phyloP scores from a whole-genome alignment of 2,888 invertebrate species.

The Campoplex capitator region DNA sequence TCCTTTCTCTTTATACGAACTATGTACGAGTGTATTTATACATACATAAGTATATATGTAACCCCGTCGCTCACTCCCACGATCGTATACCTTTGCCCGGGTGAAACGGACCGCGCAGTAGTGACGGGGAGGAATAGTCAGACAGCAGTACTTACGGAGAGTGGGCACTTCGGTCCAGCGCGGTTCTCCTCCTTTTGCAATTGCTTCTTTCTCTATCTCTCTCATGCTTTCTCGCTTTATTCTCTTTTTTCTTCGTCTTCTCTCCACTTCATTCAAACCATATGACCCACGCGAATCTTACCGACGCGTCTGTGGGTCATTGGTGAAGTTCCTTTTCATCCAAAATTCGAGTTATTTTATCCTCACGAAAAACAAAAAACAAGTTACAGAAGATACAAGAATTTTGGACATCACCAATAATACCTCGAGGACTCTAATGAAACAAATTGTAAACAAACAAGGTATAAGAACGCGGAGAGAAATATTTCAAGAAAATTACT shows the following conservation, averaged over 20 bases:
- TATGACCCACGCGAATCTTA: conserved; percentile 58
- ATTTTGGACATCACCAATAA: conserved; percentile 25
- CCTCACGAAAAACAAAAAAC: conserved; percentile 15
- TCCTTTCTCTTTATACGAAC: conserved; percentile 48
- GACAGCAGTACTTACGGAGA: conserved; percentile 68
- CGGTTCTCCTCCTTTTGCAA: conserved; percentile 54
- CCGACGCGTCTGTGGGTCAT: conserved; percentile 60
- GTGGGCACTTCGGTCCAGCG: conserved; percentile 69
- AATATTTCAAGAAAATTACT: too few species aligned
- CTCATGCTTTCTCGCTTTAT: not conserved
- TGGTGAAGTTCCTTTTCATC: conserved; percentile 54
- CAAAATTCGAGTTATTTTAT: conserved; percentile 44
- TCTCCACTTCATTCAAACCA: conserved; percentile 32
- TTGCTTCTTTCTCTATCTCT: conserved; percentile 26
- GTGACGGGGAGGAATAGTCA: conserved; percentile 67
- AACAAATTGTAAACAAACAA: not conserved
- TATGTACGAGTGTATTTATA: not conserved
- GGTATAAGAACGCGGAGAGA: too few species aligned
- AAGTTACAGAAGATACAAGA: not conserved
- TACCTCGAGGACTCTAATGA: not conserved
- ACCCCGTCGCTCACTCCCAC: conserved; percentile 56
- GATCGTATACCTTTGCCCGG: conserved; percentile 57
- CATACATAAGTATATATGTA: conserved; percentile 28
- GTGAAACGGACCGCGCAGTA: conserved; percentile 65
- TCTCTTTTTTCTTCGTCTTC: conserved; percentile 17